Percentiles rank a stretch among this genome's conserved stretches.
Conservation (phyloP, 2,888 invertebrate genomes). For the Atrina japonica region DNA sequence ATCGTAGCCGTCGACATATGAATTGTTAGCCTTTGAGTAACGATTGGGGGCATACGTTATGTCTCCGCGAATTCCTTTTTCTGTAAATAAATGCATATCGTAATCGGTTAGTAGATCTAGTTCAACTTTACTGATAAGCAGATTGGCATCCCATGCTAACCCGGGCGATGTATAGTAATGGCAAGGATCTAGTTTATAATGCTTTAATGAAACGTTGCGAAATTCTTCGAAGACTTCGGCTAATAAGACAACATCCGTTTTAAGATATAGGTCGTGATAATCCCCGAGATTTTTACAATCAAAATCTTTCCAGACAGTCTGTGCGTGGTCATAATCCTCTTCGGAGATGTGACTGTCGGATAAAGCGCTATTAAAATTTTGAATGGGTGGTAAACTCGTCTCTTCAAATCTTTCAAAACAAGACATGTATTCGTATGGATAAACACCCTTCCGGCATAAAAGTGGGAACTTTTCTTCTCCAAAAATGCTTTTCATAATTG, state of each 20-base stretch:
- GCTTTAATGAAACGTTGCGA: not conserved
- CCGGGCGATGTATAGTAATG: constrained; percentile 70
- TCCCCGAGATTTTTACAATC: constrained; percentile 16
- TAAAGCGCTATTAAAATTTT: too few species aligned
- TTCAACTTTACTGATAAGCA: not conserved
- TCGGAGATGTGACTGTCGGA: too few species aligned
- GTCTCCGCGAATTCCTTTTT: constrained; percentile 53
- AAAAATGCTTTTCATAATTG: too few species aligned
- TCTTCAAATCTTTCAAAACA: too few species aligned
- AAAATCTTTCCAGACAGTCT: constrained; percentile 25
- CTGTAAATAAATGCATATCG: constrained; percentile 63
- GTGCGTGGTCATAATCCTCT: constrained; percentile 39
- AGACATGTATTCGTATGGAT: too few species aligned
- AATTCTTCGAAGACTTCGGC: constrained; percentile 39
- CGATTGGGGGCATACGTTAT: too few species aligned
- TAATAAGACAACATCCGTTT: constrained; percentile 39
- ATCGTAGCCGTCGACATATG: too few species aligned
- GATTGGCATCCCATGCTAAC: constrained; percentile 49
- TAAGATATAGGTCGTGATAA: constrained; percentile 40
- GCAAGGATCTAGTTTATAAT: constrained; percentile 52
- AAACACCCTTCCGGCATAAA: too few species aligned
- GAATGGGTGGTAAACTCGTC: too few species aligned
- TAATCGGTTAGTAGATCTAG: constrained; percentile 66
- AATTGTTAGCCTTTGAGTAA: too few species aligned
- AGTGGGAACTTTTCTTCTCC: too few species aligned